Evolutionary conservation across 2,888 invertebrate genomes (phyloP).

Genomic region (Trissonchulus sp.): DNA sequence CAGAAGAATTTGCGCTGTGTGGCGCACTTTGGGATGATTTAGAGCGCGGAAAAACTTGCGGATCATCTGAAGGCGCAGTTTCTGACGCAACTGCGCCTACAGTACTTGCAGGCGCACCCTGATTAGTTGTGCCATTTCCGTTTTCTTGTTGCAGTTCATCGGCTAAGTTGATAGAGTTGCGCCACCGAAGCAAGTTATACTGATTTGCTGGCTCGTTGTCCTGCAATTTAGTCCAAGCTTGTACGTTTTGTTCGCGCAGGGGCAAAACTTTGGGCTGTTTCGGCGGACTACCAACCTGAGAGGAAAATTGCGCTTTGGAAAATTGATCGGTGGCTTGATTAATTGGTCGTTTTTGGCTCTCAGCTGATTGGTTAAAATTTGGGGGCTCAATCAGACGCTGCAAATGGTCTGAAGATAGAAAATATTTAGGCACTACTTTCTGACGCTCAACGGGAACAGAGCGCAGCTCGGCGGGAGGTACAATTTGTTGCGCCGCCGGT

Average conservation of each 20-base stretch:
- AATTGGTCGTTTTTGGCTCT: neutral
- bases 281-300: neutral
- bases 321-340: neutral
- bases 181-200: slow-evolving; percentile 32
- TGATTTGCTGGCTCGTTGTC: slow-evolving; percentile 21
- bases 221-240: slow-evolving; percentile 28
- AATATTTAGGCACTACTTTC: neutral
- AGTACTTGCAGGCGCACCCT: no score
- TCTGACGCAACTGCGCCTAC: no score
- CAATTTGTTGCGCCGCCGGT: neutral
- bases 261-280: slow-evolving; percentile 14
- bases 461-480: neutral
- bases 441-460: slow-evolving; percentile 22
- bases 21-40: no score
- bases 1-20: neutral
- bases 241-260: slow-evolving; percentile 29
- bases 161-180: slow-evolving; percentile 30
- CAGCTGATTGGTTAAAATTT: neutral
- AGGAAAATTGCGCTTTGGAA: neutral
- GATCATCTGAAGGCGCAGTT: neutral
- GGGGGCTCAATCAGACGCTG: slow-evolving; percentile 25
- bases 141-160: slow-evolving; percentile 24
- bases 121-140: neutral
- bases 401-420: slow-evolving; percentile 27
- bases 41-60: neutral